phyloP scores from a whole-genome alignment of 2,888 invertebrate genomes.

The Arctia plantaginis region DNA sequence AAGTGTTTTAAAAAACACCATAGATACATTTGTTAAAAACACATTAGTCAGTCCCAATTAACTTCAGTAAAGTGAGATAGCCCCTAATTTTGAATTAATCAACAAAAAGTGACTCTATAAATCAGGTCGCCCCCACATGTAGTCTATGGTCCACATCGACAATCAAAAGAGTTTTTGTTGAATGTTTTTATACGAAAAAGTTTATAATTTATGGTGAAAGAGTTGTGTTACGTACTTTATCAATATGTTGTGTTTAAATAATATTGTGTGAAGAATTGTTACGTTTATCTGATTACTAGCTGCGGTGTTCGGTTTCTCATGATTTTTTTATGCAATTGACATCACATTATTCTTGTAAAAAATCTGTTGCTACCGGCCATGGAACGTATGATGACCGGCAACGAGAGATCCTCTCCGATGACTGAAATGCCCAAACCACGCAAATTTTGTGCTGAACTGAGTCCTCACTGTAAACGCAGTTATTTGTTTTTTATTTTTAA shows the following conservation, averaged over 20 bases:
- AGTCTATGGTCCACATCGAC: constrained; percentile 28
- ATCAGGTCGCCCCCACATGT: constrained; percentile 72
- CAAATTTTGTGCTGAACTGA: not conserved
- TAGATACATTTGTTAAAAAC: constrained; percentile 67
- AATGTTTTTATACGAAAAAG: constrained; percentile 54
- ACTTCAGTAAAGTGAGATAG: constrained; percentile 64
- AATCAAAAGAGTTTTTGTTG: constrained; percentile 56
- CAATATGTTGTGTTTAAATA: constrained; percentile 34
- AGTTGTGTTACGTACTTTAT: constrained; percentile 46
- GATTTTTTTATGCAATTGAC: not conserved
- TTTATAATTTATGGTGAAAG: constrained; percentile 57
- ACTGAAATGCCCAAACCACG: not conserved
- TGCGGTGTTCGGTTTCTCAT: not conserved
- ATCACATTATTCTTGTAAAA: not conserved
- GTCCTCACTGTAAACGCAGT: not conserved
- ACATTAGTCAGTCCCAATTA: constrained; percentile 75
- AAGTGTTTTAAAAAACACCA: constrained; percentile 17
- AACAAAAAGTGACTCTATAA: constrained; percentile 71
- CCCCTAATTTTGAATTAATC: constrained; percentile 77
- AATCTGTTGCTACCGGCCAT: not conserved
- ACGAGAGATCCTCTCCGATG: not conserved
- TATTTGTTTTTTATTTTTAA: too few species aligned
- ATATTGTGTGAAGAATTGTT: not conserved
- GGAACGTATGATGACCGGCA: too few species aligned
- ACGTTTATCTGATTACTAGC: not conserved